Evolutionary conservation across 1,140 invertebrate genomes (phyloP).

Genomic region (Nylanderia fulva): DNA sequence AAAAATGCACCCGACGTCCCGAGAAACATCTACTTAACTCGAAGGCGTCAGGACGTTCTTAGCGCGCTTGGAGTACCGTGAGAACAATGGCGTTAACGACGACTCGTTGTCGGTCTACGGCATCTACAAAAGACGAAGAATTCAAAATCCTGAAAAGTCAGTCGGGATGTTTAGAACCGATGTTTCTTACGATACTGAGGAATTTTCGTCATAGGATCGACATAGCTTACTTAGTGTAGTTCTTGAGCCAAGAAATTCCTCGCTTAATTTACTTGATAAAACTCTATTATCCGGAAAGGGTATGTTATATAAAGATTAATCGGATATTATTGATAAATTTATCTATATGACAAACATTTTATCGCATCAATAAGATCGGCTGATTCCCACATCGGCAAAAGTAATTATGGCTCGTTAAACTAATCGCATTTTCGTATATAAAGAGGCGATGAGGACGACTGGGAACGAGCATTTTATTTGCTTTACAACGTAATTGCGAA

Average conservation of each 20-base stretch:
- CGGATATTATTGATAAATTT: constrained; percentile 13
- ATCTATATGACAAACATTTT: constrained; percentile 10
- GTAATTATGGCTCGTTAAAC: constrained; percentile 37
- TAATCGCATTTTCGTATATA: constrained; percentile 44
- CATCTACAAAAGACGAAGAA: constrained; percentile 39
- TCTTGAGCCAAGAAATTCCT: too few relatives aligned
- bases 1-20: constrained; percentile 65
- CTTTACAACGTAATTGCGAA: constrained; percentile 46
- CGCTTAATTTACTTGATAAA: neutral
- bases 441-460: neutral
- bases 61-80: constrained; percentile 50
- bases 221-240: neutral
- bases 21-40: constrained; percentile 66
- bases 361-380: constrained; percentile 7
- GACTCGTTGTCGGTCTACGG: constrained; percentile 41
- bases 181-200: neutral
- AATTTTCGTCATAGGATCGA: constrained; percentile 1
- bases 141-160: constrained; percentile 48
- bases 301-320: constrained; percentile 6
- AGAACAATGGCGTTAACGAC: constrained; percentile 66
- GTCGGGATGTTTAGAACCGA: constrained; percentile 12
- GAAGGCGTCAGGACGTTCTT: constrained; percentile 32
- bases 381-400: neutral
- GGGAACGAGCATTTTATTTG: constrained; percentile 34
- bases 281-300: neutral